Base-by-base conservation (phyloP, 2,888 invertebrate species). In the Spodoptera exigua region DNA sequence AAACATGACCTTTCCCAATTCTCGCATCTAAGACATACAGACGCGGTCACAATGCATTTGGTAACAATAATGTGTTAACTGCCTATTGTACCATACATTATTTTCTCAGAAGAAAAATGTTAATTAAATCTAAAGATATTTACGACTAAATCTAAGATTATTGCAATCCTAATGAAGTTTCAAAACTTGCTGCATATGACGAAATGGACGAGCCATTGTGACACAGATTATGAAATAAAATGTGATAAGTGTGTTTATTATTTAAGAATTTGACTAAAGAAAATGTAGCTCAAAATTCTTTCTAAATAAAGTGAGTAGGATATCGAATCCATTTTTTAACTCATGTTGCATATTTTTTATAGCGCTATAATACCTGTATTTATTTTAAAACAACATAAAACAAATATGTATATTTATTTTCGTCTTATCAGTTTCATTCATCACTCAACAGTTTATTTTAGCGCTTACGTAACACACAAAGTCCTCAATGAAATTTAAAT, bases 401-500 rank as follows among this genome's bases (percentile, higher is more conserved):
- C 14, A 7, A 62, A 39, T 14, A 5, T 17, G 43, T 14, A 5
- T 17, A 37, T 4, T 13, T 35, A 7, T 21, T 14, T 35, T 45
- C 14, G 13, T 3, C 2, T 17, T 18, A 64, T 49, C 21, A 16
- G 46, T 60, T 70, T 61, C 74, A 74, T 74, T 61, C 54, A 76
- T 56, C 56, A 56, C 40, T 46, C 34, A 9, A 43, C 16, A 48
- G 39, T 48, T 70, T 27, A 55, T 56, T 66, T 69, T 54, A 66
- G 59, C 27, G 40, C 46, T 77, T 64, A 71, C 79, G 79, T 53
- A 71, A 76, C 13, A 52, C 12, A 16, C 27, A 53, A 66, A 71
- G 48, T 68, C 35, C 55, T 82, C 74, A 81, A 81, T 82, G 77
- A 80, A 79, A 74, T 71, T 66, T 78, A 57, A 67, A 73, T 77